These are phyloP conservation scores for Drosophila ohnishii DNA, from an alignment of 1,140 invertebrate genomes.

Conservation along the genomic window DNA sequence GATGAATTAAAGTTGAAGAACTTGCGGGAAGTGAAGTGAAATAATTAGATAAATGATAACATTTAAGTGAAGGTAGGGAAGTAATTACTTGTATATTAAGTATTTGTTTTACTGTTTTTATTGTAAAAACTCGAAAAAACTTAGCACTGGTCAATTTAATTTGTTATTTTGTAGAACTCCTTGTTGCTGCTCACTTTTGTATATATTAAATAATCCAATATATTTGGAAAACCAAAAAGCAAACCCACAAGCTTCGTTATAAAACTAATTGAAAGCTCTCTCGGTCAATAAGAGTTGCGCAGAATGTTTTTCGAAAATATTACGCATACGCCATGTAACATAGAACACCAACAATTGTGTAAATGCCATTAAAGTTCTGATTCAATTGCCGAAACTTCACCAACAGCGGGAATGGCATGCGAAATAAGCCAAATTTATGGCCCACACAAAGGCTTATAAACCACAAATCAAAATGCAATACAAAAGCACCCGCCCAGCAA, in stretches of 20 bases:
- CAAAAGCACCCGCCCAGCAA: constrained; percentile 59
- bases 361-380: constrained; percentile 25
- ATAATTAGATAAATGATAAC: constrained; percentile 1
- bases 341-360: not conserved
- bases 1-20: not conserved
- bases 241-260: constrained; percentile 1
- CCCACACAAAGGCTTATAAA: constrained; percentile 70
- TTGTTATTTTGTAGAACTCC: not conserved
- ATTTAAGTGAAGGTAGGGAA: not conserved
- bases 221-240: not conserved
- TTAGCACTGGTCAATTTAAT: not conserved
- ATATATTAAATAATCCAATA: not conserved
- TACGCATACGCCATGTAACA: constrained; percentile 25
- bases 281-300: not conserved
- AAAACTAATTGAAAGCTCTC: constrained; percentile 4
- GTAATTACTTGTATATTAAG: not conserved
- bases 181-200: not conserved
- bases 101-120: not conserved
- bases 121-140: too few relatives aligned
- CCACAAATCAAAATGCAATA: constrained; percentile 79
- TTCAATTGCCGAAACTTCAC: constrained; percentile 44
- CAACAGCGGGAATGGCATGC: constrained; percentile 27
- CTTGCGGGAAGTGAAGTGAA: not conserved
- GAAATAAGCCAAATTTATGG: constrained; percentile 77
- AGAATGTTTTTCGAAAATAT: constrained; percentile 9